phyloP scores from a whole-genome alignment of 1,140 invertebrate species.

The Whitmania pigra region DNA sequence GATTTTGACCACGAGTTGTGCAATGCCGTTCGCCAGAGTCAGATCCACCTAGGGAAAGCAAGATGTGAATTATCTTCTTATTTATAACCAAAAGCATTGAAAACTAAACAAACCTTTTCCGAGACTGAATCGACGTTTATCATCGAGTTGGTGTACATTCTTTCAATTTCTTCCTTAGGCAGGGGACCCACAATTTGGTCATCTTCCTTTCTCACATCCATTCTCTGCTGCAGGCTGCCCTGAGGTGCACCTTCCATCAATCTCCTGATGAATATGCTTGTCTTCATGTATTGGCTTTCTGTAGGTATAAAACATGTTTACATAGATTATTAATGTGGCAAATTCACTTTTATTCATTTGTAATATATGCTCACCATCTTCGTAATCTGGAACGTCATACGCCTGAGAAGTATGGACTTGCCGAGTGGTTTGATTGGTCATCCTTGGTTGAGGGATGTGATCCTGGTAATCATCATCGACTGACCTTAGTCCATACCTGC shows the following conservation, averaged over 20 bases:
- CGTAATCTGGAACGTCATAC: no score
- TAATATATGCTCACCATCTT: no score
- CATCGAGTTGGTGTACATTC: slow-evolving; percentile 26
- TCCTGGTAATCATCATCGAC: no score
- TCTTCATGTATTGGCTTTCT: no score
- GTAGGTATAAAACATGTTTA: no score
- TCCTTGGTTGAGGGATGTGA: no score
- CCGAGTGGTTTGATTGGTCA: no score
- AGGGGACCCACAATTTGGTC: slow-evolving; percentile 35
- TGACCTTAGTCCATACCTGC: no score
- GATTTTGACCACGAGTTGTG: slow-evolving; percentile 35
- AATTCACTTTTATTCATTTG: no score
- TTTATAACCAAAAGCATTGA: background rate
- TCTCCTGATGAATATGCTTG: background rate
- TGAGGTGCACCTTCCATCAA: background rate
- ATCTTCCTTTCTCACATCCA: slow-evolving; percentile 36
- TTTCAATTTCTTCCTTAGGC: slow-evolving; percentile 27
- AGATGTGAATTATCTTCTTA: background rate
- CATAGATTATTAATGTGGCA: no score
- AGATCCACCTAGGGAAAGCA: slow-evolving; percentile 30
- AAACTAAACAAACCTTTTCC: slow-evolving; percentile 28
- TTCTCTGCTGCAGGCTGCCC: slow-evolving; percentile 31
- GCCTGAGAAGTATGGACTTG: no score
- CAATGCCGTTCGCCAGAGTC: slow-evolving; percentile 34
- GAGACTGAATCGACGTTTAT: slow-evolving; percentile 38